phyloP scores from a whole-genome alignment of 37 sponge, comb jelly and placozoan species.

The Chondrosia reniformis region DNA sequence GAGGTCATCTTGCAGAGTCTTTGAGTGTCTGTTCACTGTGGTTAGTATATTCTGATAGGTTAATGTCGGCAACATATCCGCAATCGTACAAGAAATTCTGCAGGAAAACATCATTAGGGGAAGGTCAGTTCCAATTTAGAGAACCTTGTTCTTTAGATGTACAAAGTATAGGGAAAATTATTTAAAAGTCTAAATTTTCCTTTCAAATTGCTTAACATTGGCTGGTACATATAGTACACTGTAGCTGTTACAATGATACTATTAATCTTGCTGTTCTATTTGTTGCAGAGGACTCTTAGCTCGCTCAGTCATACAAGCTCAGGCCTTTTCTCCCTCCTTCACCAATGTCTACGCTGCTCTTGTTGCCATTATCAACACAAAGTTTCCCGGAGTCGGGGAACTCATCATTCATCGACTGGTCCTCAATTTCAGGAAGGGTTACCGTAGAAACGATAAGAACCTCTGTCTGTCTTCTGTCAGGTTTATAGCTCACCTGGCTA shows the following conservation, averaged over 20 bases:
- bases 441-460: conserved; percentile 81
- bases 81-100: conserved; percentile 84
- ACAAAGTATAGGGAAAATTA: no score
- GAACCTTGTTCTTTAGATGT: no score
- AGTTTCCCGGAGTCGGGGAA: conserved; percentile 94
- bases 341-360: conserved; percentile 96
- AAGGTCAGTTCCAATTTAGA: conserved; percentile 29
- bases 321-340: conserved; percentile 89
- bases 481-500: conserved; percentile 94
- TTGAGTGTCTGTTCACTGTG: neutral
- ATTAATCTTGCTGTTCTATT: no score
- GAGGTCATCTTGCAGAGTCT: neutral
- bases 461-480: conserved; percentile 82
- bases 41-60: conserved; percentile 48
- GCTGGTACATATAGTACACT: no score
- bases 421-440: conserved; percentile 77
- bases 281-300: conserved; percentile 75
- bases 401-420: conserved; percentile 85
- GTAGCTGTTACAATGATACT: no score
- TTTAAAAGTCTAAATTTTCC: no score
- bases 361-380: conserved; percentile 95
- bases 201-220: no score
- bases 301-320: conserved; percentile 88
- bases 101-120: conserved; percentile 95
- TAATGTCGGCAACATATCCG: conserved; percentile 84